Conservation (phyloP, 1,140 invertebrate species). For the Brachionus paranguensis region DNA sequence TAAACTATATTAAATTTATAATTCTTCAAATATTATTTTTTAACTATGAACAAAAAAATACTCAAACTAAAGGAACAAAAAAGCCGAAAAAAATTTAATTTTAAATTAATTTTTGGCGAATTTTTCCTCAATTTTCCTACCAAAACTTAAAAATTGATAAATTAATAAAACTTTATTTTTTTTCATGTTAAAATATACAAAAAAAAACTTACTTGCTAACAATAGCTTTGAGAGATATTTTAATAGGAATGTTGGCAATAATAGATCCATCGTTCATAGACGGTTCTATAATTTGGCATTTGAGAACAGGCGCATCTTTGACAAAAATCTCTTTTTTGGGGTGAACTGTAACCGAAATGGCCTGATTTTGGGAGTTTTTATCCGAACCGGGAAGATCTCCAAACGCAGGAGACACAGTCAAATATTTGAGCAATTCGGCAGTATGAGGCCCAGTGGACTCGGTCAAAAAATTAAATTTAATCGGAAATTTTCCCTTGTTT, state of each 20-base stretch:
- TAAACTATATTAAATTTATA: too few species aligned
- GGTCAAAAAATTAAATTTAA: constrained; percentile 45
- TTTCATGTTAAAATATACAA: background rate
- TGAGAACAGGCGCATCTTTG: constrained; percentile 42
- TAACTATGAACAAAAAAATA: too few species aligned
- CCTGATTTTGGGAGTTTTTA: constrained; percentile 26
- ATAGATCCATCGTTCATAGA: constrained; percentile 48
- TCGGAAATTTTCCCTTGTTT: constrained; percentile 57
- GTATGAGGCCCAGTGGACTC: background rate
- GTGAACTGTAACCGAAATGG: background rate
- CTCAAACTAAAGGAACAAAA: too few species aligned
- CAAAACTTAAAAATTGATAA: too few species aligned
- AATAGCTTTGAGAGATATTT: constrained; percentile 52
- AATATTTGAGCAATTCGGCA: constrained; percentile 2
- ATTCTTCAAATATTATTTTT: too few species aligned
- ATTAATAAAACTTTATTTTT: background rate
- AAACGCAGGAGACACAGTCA: background rate
- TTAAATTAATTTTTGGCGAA: too few species aligned
- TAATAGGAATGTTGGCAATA: constrained; percentile 55
- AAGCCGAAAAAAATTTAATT: too few species aligned
- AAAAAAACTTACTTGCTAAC: constrained; percentile 52
- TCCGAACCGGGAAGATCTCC: constrained; percentile 3
- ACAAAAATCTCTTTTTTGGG: constrained; percentile 22
- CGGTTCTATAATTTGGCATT: constrained; percentile 55
- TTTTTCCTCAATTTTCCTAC: too few species aligned